A percentile compares a stretch with the other conserved stretches of the same genome.
Evolutionary conservation across 1,140 invertebrate genomes (phyloP).

Genomic region (Ceratitis capitata): DNA sequence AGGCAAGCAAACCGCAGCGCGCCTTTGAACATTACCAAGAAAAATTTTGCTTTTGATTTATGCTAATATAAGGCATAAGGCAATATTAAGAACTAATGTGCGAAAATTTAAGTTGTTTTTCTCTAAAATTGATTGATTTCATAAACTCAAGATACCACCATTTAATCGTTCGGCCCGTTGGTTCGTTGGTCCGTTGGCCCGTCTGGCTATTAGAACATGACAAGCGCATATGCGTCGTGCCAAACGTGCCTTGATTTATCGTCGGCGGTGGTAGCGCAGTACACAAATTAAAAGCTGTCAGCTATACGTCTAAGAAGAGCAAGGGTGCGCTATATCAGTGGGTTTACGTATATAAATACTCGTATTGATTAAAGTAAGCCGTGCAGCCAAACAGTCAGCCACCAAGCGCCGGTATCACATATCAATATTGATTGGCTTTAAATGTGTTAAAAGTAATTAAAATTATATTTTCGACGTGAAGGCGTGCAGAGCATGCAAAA

Average conservation of each 20-base stretch:
- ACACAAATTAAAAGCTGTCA: neutral
- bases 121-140: neutral
- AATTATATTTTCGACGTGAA: neutral
- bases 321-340: neutral
- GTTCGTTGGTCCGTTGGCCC: neutral
- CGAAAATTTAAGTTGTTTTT: neutral
- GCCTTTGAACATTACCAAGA: neutral
- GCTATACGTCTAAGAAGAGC: neutral
- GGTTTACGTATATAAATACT: too few species aligned
- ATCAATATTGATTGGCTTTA: neutral
- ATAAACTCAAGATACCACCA: neutral
- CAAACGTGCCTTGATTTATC: slow-evolving; percentile 20
- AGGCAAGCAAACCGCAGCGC: neutral
- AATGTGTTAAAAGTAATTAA: slow-evolving; percentile 14
- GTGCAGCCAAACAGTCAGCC: neutral
- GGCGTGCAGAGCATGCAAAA: neutral
- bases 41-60: neutral
- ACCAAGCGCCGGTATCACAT: neutral
- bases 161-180: too few species aligned
- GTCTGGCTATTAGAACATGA: neutral
- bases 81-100: too few species aligned
- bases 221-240: neutral
- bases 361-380: too few species aligned
- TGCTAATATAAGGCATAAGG: neutral
- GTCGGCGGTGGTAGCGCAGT: neutral